phyloP scores from a whole-genome alignment of 2,797 vertebrate species.

The Siniperca obscura region DNA sequence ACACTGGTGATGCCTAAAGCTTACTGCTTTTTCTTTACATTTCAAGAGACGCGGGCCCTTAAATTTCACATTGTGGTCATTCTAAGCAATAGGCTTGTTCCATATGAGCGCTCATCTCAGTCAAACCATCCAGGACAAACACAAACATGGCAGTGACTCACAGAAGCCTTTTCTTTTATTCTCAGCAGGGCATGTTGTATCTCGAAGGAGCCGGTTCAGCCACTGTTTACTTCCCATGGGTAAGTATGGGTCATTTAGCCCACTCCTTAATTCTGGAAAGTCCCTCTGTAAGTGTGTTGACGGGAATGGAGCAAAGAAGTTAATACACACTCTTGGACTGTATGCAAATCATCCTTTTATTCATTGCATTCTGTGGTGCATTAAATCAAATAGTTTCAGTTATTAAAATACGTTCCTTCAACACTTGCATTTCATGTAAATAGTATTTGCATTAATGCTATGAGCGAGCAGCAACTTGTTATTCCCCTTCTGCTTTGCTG shows the following conservation, averaged over 20 bases:
- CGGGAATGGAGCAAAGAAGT: background rate
- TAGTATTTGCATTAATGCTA: slow-evolving; percentile 35
- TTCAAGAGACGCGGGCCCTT: background rate
- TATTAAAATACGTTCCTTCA: slow-evolving; percentile 32
- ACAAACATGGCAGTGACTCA: slow-evolving; percentile 5
- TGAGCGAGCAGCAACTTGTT: slow-evolving; percentile 7
- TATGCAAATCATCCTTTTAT: slow-evolving; percentile 16
- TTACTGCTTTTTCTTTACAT: background rate
- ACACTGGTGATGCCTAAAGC: background rate
- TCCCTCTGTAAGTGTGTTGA: slow-evolving; percentile 35
- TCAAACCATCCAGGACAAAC: background rate
- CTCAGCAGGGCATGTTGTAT: slow-evolving; percentile 63
- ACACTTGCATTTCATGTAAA: slow-evolving; percentile 19
- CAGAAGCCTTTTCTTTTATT: slow-evolving; percentile 18
- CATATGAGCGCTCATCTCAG: background rate
- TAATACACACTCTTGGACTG: background rate
- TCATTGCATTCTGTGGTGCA: slow-evolving; percentile 30
- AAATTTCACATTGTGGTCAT: slow-evolving; percentile 1
- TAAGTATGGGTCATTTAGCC: slow-evolving; percentile 70
- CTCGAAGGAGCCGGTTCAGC: slow-evolving; percentile 64
- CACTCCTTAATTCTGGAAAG: slow-evolving; percentile 59
- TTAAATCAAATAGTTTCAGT: slow-evolving; percentile 35
- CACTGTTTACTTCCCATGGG: slow-evolving; percentile 61
- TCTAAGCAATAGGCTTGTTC: background rate
- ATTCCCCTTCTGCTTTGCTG: slow-evolving; percentile 8